Percentiles rank a stretch among this genome's conserved stretches.
phyloP scores from a whole-genome alignment of 2,113 vertebrate genomes.

The Toxostoma redivivum region DNA sequence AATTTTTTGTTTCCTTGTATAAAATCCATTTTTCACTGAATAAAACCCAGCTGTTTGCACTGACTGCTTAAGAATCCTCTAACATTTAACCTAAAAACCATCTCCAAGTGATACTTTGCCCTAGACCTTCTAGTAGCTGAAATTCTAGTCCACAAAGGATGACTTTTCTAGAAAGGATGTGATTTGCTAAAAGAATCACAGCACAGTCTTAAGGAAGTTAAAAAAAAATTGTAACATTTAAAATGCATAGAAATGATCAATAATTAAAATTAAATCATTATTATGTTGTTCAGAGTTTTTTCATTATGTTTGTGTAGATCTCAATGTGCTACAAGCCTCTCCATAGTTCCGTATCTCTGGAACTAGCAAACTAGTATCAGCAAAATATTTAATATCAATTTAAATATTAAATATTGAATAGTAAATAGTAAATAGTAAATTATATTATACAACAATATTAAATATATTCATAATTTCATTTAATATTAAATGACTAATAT shows the following conservation, averaged over 20 bases:
- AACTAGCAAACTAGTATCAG: background rate
- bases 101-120: background rate
- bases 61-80: background rate
- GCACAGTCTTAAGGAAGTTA: background rate
- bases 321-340: background rate
- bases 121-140: background rate
- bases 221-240: background rate
- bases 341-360: background rate
- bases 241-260: background rate
- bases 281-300: background rate
- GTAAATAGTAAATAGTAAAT: no score
- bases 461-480: background rate
- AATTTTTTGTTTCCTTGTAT: background rate
- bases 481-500: background rate
- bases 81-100: background rate
- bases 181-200: background rate
- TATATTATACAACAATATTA: background rate
- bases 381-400: background rate
- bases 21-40: background rate
- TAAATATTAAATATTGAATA: background rate
- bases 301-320: background rate
- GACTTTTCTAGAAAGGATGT: background rate
- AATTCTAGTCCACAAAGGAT: background rate
- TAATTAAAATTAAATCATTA: background rate
- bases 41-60: background rate